Percentiles rank a stretch among this genome's conserved stretches.
Conservation (phyloP, 2,888 invertebrate genomes). For the Aelia acuminata region DNA sequence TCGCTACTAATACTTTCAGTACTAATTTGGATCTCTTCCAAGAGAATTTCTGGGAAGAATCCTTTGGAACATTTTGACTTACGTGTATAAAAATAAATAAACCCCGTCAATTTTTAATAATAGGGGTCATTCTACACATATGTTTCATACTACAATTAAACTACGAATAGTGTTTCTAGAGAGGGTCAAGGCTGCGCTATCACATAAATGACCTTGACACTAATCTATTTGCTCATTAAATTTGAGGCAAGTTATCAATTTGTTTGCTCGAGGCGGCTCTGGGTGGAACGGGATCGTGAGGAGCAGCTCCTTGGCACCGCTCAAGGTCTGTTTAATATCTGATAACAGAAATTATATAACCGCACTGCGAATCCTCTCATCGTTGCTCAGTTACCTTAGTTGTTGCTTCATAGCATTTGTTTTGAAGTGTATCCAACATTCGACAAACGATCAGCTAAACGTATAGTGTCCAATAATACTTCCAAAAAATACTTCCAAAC, state of each 20-base stretch:
- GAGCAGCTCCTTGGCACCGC: not conserved
- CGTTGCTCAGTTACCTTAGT: not conserved
- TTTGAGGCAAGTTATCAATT: not conserved
- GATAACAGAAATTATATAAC: not conserved
- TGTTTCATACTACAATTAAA: too few relatives aligned
- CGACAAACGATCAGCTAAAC: not conserved
- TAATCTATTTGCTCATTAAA: not conserved
- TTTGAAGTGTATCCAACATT: not conserved
- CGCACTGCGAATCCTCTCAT: not conserved
- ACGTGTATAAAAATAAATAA: too few relatives aligned
- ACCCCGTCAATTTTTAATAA: too few relatives aligned
- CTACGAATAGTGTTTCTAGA: too few relatives aligned
- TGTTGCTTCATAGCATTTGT: not conserved
- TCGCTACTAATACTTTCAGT: too few relatives aligned
- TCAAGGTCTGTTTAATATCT: not conserved
- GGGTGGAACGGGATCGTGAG: not conserved
- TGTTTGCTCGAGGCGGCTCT: not conserved
- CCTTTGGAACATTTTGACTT: too few relatives aligned
- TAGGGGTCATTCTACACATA: too few relatives aligned
- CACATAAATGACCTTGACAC: not conserved
- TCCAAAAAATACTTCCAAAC: too few relatives aligned
- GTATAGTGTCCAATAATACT: too few relatives aligned
- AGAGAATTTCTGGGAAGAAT: too few relatives aligned
- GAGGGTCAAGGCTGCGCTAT: too few relatives aligned
- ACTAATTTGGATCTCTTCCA: too few relatives aligned